Evolutionary conservation across 2,797 vertebrate genomes (phyloP), one percentile per base, ranked within the genome.

Genomic region (Hapalemur alaotrensis): DNA sequence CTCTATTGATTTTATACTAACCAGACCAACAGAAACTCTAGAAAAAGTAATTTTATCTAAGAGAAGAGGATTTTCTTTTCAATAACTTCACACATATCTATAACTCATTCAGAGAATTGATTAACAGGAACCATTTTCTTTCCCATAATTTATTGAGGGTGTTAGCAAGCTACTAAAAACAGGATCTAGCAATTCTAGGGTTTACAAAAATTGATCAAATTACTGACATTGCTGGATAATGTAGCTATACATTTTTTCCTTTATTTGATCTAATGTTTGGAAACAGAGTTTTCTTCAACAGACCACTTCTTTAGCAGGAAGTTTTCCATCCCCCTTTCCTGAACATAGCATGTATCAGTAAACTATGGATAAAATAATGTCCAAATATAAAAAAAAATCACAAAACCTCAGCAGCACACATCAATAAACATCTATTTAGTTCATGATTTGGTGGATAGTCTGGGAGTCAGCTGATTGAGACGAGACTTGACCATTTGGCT

Each of bases 21-120:
- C 35, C 3, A 63, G 38, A 82, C 17, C 3, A 92, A 82, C 23
- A 87, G 54, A 93, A 93, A 91, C 35, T 54, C 50, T 76, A 80
- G 50, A 48, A 91, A 93, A 90, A 83, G 23, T 52, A 72, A 85
- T 84, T 91, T 88, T 38, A 32, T 52, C 2, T 54, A 73, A 87
- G 59, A 59, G 63, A 91, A 76, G 41, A 46, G 5, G 32, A n/a
- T 78, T 96, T 95, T 89, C 48, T 84, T 96, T 79, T 93, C 46
- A 93, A 76, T 54, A 57, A 25, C 48, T 90, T 92, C 7, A 32
- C 81, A n/a, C 65, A 50, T 93, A 89, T 91, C 18, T 93, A 15
- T 69, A 84, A 72, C 14, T 81, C 57, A 69, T 78, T 79, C 84
- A 91, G 59, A 48, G 46, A 89, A 80, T 23, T 88, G 43, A 82